Conservation (phyloP, 2,113 vertebrate species). For the Marcusenius ussheri region DNA sequence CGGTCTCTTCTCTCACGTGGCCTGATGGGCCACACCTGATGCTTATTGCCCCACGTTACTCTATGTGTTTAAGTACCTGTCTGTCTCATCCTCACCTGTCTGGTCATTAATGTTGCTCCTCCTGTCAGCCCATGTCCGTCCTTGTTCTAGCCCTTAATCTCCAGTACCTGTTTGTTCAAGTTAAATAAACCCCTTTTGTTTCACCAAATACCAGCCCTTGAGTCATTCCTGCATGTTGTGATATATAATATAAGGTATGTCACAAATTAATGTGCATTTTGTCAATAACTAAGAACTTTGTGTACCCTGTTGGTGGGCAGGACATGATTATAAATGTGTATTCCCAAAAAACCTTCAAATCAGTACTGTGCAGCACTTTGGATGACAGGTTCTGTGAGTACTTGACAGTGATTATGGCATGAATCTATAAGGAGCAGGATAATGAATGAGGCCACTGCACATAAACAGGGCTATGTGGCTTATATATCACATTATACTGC, state of each 20-base stretch:
- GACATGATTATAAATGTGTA: not conserved
- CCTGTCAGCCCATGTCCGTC: not conserved
- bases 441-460: constrained; percentile 37
- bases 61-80: not conserved
- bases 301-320: not conserved
- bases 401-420: constrained; percentile 41
- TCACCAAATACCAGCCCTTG: not conserved
- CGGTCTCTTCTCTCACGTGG: not conserved
- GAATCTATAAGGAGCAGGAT: constrained; percentile 44
- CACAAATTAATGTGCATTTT: not conserved
- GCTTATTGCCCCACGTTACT: not conserved
- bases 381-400: constrained; percentile 28
- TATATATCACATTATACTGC: constrained; percentile 44
- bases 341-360: not conserved
- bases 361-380: not conserved
- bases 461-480: constrained; percentile 42
- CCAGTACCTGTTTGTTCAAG: not conserved
- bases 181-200: not conserved
- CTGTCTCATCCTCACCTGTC: not conserved
- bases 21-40: not conserved
- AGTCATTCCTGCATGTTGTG: not conserved
- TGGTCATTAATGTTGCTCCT: not conserved
- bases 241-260: not conserved
- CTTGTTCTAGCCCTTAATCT: not conserved
- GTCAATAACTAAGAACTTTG: not conserved